These are phyloP conservation scores for Cacoxenus indagator DNA, from an alignment of 2,888 invertebrate species.

Conservation along the genomic window DNA sequence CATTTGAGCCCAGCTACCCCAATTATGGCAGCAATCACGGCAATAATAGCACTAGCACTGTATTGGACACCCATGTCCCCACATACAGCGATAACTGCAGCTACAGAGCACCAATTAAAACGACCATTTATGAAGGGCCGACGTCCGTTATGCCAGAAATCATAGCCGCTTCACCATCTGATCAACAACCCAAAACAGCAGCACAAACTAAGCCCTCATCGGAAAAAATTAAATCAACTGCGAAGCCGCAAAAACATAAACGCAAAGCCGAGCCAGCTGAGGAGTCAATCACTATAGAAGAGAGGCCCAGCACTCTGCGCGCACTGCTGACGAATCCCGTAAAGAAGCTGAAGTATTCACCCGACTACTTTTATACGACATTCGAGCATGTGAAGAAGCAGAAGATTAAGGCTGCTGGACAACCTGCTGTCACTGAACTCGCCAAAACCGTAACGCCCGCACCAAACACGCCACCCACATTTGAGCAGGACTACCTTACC, in stretches of 20 bases:
- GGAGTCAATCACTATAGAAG: conserved; percentile 46
- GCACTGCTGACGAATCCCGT: conserved; percentile 73
- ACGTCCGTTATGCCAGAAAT: neutral
- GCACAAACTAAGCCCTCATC: conserved; percentile 24
- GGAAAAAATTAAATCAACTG: conserved; percentile 12
- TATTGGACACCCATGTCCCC: no score
- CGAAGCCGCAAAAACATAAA: conserved; percentile 37
- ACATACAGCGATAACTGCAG: conserved; percentile 43
- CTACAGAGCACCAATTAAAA: conserved; percentile 36
- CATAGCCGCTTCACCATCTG: conserved; percentile 26
- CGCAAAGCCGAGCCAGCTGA: conserved; percentile 50
- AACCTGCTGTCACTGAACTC: conserved; percentile 10
- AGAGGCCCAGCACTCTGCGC: conserved; percentile 72
- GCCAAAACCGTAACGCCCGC: conserved; percentile 20
- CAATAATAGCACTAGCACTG: conserved; percentile 9
- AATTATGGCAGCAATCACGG: conserved; percentile 40
- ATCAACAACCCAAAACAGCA: neutral
- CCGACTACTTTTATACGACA: conserved; percentile 66
- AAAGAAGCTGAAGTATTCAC: conserved; percentile 67
- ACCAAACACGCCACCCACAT: conserved; percentile 55
- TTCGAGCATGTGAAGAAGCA: conserved; percentile 53
- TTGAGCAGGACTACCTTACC: conserved; percentile 47
- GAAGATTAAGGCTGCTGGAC: conserved; percentile 17
- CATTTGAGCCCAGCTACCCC: conserved; percentile 47
- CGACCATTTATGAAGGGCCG: neutral